phyloP scores from a whole-genome alignment of 2,888 invertebrate species.

The Romanomermis culicivorax region DNA sequence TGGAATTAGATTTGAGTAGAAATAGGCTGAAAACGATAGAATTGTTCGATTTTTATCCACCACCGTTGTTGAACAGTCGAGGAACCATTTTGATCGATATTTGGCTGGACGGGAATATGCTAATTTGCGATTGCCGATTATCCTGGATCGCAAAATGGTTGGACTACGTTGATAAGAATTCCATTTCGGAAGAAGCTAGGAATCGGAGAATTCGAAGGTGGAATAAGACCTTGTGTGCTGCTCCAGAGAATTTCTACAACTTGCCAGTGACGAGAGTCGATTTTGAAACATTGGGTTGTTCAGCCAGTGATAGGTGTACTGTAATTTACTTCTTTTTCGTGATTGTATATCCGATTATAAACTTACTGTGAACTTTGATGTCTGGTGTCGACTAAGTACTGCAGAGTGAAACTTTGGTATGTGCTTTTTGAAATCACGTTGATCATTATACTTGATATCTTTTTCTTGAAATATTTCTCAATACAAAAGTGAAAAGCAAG shows the following conservation, averaged over 20 bases:
- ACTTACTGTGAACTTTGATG: too few species aligned
- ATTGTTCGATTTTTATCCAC: background rate
- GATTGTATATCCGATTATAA: too few species aligned
- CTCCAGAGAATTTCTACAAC: background rate
- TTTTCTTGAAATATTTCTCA: too few species aligned
- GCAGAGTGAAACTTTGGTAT: too few species aligned
- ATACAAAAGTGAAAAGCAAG: too few species aligned
- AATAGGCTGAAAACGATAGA: slow-evolving; percentile 3
- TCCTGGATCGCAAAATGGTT: slow-evolving; percentile 9
- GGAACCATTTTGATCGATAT: slow-evolving; percentile 10
- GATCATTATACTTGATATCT: too few species aligned
- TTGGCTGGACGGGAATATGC: slow-evolving; percentile 5
- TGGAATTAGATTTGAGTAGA: slow-evolving; percentile 8
- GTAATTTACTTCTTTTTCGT: background rate
- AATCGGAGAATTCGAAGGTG: background rate
- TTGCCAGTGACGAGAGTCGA: background rate
- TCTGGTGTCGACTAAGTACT: too few species aligned
- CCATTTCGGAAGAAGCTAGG: slow-evolving; percentile 1
- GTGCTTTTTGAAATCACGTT: too few species aligned
- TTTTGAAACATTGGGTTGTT: background rate
- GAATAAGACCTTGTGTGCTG: background rate
- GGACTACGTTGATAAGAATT: background rate
- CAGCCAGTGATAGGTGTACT: background rate
- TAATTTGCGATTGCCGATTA: slow-evolving; percentile 8
- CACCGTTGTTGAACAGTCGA: slow-evolving; percentile 6